A percentile compares a stretch with the other conserved stretches of the same genome.
phyloP scores from a whole-genome alignment of 2,113 vertebrate species.

The Coturnix japonica region DNA sequence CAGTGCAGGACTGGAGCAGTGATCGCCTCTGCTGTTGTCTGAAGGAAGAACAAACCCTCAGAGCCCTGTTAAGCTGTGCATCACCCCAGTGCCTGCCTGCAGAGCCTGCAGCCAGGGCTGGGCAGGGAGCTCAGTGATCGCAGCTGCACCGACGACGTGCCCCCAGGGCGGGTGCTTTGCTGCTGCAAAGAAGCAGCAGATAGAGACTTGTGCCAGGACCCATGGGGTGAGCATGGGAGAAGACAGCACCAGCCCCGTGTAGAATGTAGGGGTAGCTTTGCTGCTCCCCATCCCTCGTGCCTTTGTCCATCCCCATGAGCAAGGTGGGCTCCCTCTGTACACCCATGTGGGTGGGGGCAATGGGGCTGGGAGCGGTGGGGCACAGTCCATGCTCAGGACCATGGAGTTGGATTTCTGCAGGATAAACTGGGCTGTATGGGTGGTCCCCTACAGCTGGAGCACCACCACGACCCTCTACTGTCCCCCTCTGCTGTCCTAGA shows the following conservation, averaged over 20 bases:
- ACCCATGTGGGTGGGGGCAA: neutral
- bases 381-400: fast-evolving
- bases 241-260: neutral
- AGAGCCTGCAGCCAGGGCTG: neutral
- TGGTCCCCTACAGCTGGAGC: neutral
- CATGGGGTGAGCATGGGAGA: neutral
- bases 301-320: neutral
- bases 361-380: fast-evolving
- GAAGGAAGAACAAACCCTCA: too few species aligned
- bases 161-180: neutral
- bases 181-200: neutral
- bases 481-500: neutral
- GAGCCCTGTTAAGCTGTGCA: neutral
- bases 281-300: fast-evolving
- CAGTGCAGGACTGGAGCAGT: too few species aligned
- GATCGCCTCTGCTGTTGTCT: too few species aligned
- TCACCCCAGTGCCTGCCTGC: neutral
- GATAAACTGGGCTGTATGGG: neutral
- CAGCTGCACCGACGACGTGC: fast-evolving
- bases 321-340: too few species aligned
- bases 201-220: neutral
- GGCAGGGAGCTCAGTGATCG: neutral
- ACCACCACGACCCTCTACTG: neutral
- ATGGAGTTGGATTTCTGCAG: neutral
- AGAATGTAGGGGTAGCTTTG: neutral